Evolutionary conservation across 2,797 vertebrate species (phyloP), one percentile per base, ranked within the genome.

Genomic region (Rhabdomys pumilio): DNA sequence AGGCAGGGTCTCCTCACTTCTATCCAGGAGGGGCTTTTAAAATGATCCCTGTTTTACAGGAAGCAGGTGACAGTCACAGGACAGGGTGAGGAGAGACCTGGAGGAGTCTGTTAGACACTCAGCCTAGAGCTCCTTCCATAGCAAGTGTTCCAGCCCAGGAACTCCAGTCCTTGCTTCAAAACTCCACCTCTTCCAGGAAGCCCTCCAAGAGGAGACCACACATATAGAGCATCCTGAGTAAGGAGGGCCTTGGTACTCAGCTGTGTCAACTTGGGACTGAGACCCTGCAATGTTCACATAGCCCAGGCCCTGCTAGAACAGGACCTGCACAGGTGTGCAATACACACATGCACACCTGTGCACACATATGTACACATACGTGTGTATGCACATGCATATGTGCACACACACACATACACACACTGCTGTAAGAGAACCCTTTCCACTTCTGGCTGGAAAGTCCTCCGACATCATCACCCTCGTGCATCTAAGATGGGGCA

Each of bases 111-210:
- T n/a, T 26, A 14, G 77, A 19, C 88, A 57, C 82, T 57, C 10
- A 6, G 77, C 6, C 15, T 15, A 7, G 61, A 0, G 31, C 31
- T 47, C 65, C 26, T 69, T n/a, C 63, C 2, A 1, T 7, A 2
- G n/a, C 50, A 19, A 91, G 14, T 17, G 73, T 41, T 80, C 38
- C 85, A 73, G 63, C 24, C 65, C 50, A 0, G 0, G 17, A 26
- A 57, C 65, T 22, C 50, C 38, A 14, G 7, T 9, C 53, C 67
- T 41, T 57, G 6, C 0, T 11, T 17, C 22, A 3, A 7, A 5
- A 24, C 31, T 20, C 12, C 80, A 65, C 0, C 84, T 84, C 57
- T 55, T 92, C 69, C 76, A 73, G 95, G 69, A 87, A 92, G 84
- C n/a, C 80, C 59, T 13, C 38, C 12, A 31, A 10, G 65, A 86